Percentiles rank a stretch among this genome's conserved stretches.
These are phyloP conservation scores for Megaceryle maxima DNA, from an alignment of 2,113 vertebrate genomes.

Conservation along the genomic window DNA sequence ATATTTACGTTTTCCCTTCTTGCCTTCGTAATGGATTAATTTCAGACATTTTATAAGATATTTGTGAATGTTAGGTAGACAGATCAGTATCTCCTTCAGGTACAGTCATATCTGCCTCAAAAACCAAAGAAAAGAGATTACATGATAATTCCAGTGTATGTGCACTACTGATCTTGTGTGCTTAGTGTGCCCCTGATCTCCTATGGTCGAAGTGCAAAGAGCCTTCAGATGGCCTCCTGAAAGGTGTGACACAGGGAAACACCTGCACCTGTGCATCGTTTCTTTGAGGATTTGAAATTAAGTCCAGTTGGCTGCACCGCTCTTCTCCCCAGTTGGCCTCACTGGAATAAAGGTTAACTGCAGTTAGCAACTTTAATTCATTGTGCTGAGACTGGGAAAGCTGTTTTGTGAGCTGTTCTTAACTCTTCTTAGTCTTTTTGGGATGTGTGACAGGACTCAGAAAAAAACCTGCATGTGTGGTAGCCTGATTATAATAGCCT, in stretches of 20 bases:
- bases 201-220: neutral
- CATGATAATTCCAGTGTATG: neutral
- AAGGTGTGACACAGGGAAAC: neutral
- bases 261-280: neutral
- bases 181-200: neutral
- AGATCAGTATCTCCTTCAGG: neutral
- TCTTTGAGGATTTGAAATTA: neutral
- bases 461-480: neutral
- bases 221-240: neutral
- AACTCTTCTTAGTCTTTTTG: neutral
- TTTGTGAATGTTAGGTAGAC: constrained; percentile 12
- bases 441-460: fast-evolving
- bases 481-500: neutral
- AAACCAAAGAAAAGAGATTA: neutral
- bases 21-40: constrained; percentile 62
- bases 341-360: neutral
- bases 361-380: neutral
- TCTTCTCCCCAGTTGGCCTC: neutral
- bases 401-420: neutral
- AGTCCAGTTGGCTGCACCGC: neutral
- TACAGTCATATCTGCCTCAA: neutral
- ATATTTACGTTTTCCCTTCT: constrained; percentile 66
- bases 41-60: constrained; percentile 50
- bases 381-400: neutral
- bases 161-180: neutral